phyloP scores from a whole-genome alignment of 2,888 invertebrate genomes.

The Lysandra coridon region DNA sequence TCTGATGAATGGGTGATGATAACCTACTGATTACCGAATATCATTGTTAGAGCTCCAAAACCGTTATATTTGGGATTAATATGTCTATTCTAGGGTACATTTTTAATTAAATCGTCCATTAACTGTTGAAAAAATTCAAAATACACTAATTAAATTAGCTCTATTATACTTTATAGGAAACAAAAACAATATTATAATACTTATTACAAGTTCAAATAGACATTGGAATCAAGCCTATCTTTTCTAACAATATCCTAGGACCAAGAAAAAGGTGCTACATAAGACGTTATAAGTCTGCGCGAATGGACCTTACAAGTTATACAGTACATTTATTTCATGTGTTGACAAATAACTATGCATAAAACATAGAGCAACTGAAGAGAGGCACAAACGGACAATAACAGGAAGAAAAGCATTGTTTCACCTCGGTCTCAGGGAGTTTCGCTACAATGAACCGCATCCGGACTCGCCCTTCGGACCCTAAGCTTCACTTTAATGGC shows the following conservation, averaged over 20 bases:
- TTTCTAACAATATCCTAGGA: no score
- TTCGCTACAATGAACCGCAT: constrained; percentile 79
- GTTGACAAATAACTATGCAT: neutral
- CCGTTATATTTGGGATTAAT: constrained; percentile 29
- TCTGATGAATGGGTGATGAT: constrained; percentile 56
- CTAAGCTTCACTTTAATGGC: constrained; percentile 35
- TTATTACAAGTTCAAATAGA: no score
- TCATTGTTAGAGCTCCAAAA: neutral
- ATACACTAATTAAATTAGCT: no score
- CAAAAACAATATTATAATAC: no score
- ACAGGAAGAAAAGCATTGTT: constrained; percentile 77
- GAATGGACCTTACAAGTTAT: no score
- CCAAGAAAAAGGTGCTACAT: no score
- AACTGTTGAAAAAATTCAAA: neutral
- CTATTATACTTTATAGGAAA: no score
- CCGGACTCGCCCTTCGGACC: constrained; percentile 63
- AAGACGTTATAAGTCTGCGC: no score
- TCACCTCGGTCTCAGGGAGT: constrained; percentile 71
- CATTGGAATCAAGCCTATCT: no score
- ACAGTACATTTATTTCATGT: neutral
- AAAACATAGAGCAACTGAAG: neutral
- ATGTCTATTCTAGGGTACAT: neutral
- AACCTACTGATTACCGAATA: constrained; percentile 48
- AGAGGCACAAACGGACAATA: constrained; percentile 55
- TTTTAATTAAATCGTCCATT: neutral